phyloP scores from a whole-genome alignment of 2,113 vertebrate species.

The Xiphorhynchus elegans region DNA sequence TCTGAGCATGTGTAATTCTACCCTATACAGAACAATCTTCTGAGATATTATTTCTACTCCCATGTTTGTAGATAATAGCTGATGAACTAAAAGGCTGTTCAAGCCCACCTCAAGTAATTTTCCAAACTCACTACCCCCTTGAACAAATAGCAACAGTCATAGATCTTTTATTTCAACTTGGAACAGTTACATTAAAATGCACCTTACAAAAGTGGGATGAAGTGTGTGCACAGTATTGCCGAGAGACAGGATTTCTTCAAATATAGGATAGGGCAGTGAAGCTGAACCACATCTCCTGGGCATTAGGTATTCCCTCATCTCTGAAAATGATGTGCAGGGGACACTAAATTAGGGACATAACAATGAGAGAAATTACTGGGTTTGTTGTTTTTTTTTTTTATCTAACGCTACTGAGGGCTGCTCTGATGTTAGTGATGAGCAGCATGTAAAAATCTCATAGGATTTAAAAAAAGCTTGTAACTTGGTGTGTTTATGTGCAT shows the following conservation, averaged over 20 bases:
- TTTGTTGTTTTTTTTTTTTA: background rate
- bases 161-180: background rate
- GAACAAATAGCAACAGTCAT: background rate
- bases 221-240: background rate
- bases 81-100: background rate
- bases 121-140: background rate
- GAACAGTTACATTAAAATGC: background rate
- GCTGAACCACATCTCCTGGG: background rate
- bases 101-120: background rate
- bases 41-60: background rate
- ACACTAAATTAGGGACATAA: background rate
- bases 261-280: background rate
- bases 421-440: background rate
- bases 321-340: background rate
- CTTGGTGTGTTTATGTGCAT: background rate
- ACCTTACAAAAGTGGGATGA: background rate
- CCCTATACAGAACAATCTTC: background rate
- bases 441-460: background rate
- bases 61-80: background rate
- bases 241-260: background rate
- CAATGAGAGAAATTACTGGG: background rate
- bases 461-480: background rate
- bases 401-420: background rate
- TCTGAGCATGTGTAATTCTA: background rate
- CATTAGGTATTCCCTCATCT: background rate